phyloP scores from a whole-genome alignment of 2,113 vertebrate genomes.

The Alouatta palliata region DNA sequence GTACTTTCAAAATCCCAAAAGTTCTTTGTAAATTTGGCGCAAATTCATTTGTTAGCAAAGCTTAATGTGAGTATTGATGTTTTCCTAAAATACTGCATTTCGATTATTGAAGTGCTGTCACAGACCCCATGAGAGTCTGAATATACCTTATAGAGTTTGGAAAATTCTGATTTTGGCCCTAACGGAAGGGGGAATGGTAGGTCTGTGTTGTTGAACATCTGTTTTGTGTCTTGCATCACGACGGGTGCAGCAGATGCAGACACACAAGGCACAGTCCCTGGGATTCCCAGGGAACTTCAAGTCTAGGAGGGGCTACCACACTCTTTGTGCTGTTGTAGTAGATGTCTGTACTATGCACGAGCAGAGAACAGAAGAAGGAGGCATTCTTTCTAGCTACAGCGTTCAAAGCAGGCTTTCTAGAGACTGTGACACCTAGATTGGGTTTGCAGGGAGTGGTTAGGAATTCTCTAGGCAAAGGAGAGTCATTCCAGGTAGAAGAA shows the following conservation, averaged over 20 bases:
- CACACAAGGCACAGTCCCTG: fast-evolving
- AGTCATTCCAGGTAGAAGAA: background rate
- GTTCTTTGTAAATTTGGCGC: background rate
- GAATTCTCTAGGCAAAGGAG: background rate
- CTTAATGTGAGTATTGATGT: background rate
- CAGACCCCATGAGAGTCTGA: background rate
- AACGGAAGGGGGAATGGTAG: background rate
- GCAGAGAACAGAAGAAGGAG: background rate
- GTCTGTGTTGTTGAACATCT: fast-evolving
- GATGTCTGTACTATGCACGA: background rate
- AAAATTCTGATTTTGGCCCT: background rate
- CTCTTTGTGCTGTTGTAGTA: background rate
- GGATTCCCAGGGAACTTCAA: background rate
- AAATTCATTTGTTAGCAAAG: background rate
- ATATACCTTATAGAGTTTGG: background rate
- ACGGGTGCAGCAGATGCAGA: background rate
- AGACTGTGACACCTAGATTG: background rate
- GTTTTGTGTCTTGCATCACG: background rate
- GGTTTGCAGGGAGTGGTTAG: background rate
- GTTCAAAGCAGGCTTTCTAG: background rate
- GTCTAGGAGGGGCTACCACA: fast-evolving
- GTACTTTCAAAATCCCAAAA: background rate
- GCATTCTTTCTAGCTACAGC: background rate
- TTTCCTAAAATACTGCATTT: background rate
- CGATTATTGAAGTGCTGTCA: background rate